Evolutionary conservation across 23 tunicate genomes (phyloP), one percentile per base, ranked within the genome.

Genomic region (Phallusia fumigata): DNA sequence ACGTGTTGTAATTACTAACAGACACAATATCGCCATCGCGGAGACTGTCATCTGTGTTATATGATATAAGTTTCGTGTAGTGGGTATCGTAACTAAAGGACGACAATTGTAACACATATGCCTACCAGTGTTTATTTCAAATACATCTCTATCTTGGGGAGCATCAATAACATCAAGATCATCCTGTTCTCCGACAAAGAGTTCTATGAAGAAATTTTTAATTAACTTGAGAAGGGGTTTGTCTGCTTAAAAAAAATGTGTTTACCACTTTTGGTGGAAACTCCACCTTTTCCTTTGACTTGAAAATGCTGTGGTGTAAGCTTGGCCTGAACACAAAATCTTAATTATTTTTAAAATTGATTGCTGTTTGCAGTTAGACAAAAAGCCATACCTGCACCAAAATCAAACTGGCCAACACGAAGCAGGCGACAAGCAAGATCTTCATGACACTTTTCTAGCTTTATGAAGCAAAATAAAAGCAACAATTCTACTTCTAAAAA

Each of bases 21-120:
- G 96, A 83, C 0, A 86, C 50, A 15, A 91, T 79, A 52, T 91
- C 96, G 24, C 96, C 96, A 33, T 91, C 87, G 3, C 86, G 65
- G 16, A 89, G 80, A 30, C 82, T 73, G n/a, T 78, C 52, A 52
- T 83, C 87, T 76, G 81, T 24, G 16, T 6, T 58, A 58, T 13
- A 58, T n/a, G n/a, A n/a, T n/a, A n/a, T n/a, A n/a, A n/a, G n/a
- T n/a, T n/a, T n/a, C n/a, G n/a, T n/a, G n/a, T n/a, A n/a, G n/a
- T n/a, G n/a, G n/a, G n/a, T n/a, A n/a, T n/a, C 15, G 76, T 15
- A 73, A 73, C 24, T 31, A 21, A 31, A 73, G 30, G 28, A 73
- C n/a, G 30, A 73, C 13, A 73, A 73, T 18, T n/a, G 26, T 75
- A 2, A 21, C 34, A 31, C 21, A 26, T 33, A 0, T 3, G 47